Conservation (phyloP, 2,888 invertebrate species). For the Agrotis puta region DNA sequence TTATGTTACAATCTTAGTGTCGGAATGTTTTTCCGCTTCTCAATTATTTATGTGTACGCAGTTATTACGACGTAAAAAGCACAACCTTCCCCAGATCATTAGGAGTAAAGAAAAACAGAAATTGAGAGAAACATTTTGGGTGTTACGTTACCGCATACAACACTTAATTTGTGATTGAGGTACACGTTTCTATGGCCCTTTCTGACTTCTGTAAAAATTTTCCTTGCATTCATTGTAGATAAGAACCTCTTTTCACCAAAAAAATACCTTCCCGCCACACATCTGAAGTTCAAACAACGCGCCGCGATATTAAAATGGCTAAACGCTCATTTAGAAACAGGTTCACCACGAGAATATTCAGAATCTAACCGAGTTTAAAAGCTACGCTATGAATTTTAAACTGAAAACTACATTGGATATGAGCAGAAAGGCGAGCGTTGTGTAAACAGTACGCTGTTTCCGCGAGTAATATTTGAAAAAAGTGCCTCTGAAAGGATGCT, state of each 20-base stretch:
- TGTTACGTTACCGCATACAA: constrained; percentile 66
- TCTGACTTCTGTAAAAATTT: constrained; percentile 49
- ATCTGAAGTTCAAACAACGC: constrained; percentile 50
- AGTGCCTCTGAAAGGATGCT: constrained; percentile 77
- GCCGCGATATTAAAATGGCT: constrained; percentile 72
- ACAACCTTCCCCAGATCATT: constrained; percentile 71
- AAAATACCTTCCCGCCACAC: constrained; percentile 23
- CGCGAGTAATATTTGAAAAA: constrained; percentile 83
- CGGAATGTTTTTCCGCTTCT: constrained; percentile 61
- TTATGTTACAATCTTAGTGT: constrained; percentile 61
- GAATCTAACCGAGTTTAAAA: constrained; percentile 84
- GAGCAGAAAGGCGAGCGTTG: constrained; percentile 82
- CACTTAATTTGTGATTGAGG: constrained; percentile 69
- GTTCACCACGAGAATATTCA: constrained; percentile 75
- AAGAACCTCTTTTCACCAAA: constrained; percentile 35
- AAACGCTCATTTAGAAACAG: constrained; percentile 80
- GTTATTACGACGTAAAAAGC: constrained; percentile 72
- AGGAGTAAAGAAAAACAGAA: constrained; percentile 71
- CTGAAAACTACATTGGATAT: constrained; percentile 86
- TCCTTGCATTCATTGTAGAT: constrained; percentile 44
- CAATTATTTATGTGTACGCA: constrained; percentile 67
- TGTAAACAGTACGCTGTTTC: constrained; percentile 81
- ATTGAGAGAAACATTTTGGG: constrained; percentile 70
- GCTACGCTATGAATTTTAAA: constrained; percentile 86
- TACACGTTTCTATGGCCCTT: constrained; percentile 62